Evolutionary conservation across 2,888 invertebrate species (phyloP), one percentile per base, ranked within the genome.

Genomic region (Bibio marci): DNA sequence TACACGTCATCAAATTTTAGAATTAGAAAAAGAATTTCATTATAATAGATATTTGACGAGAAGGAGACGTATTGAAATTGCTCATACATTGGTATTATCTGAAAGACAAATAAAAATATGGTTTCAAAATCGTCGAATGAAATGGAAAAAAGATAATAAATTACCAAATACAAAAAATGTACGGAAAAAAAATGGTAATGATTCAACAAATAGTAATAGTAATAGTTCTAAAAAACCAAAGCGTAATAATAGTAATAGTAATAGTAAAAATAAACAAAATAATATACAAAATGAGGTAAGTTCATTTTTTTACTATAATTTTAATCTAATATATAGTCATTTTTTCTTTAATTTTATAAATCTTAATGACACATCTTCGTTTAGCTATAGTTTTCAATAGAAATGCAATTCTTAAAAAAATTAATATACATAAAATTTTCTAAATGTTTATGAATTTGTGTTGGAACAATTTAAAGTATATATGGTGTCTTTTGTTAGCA

Each of bases 21-120:
- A 95, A 65, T 70, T 95, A 56, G 94, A 94, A 62, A 94, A 94
- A 62, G 94, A 94, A 69, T 95, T 95, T 64, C 92, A 94, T 63
- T 94, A 85, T 71, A 95, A 94, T 70, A 76, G 90, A 57, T 95
- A 95, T 69, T 72, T 95, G 62, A 92, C 94, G 43, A 73, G 95
- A 51, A 73, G 94, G 60, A 72, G 94, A 66, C 72, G 95, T 59
- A 92, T 95, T 65, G 95, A 95, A 69, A 94, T 95, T 60, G 94
- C 95, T 33, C 94, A 95, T 65, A 83, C 88, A 51, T 73, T 95
- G 61, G 86, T 88, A 59, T 71, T 95, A 52, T 87, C 90, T 43
- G 88, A 88, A 58, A 66, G 88, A 51, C 88, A 88, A 66, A 87
- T 85, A 53, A 85, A 85, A 65, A 83, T 85, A 59, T 83, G 83